These are phyloP conservation scores for Lathronympha strigana DNA, from an alignment of 2,888 invertebrate species.

Conservation along the genomic window DNA sequence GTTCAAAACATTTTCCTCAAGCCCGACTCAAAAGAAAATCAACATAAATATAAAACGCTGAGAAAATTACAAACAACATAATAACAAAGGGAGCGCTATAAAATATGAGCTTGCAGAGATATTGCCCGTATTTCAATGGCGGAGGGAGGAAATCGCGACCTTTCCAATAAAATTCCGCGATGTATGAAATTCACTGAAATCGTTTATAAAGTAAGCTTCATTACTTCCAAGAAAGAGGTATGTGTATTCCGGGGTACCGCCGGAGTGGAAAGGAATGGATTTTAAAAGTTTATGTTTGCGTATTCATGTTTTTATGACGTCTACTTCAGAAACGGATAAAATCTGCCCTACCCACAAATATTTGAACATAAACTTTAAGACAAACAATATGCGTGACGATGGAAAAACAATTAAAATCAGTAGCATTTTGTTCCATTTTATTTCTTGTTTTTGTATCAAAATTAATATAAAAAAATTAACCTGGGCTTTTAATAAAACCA, in stretches of 20 bases:
- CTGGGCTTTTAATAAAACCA: too few species aligned
- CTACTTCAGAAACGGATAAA: not conserved
- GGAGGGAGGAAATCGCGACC: slow-evolving; percentile 57
- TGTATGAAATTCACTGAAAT: slow-evolving; percentile 70
- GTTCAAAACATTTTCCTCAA: slow-evolving; percentile 30
- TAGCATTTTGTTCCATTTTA: too few species aligned
- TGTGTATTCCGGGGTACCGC: slow-evolving; percentile 49
- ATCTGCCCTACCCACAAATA: too few species aligned
- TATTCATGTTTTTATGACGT: not conserved
- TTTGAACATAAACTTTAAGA: too few species aligned
- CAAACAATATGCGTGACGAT: too few species aligned
- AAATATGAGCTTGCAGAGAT: slow-evolving; percentile 39
- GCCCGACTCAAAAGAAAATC: slow-evolving; percentile 35
- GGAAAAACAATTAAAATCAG: too few species aligned
- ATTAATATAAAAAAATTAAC: too few species aligned
- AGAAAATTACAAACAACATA: slow-evolving; percentile 42
- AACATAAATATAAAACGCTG: slow-evolving; percentile 35
- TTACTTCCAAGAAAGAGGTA: slow-evolving; percentile 65
- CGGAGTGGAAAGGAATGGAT: not conserved
- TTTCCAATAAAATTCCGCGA: slow-evolving; percentile 68
- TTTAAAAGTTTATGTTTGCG: not conserved
- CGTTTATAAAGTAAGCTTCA: slow-evolving; percentile 74
- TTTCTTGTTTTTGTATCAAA: too few species aligned
- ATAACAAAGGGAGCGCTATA: slow-evolving; percentile 41
- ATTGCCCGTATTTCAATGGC: slow-evolving; percentile 39